Evolutionary conservation across 2,888 invertebrate genomes (phyloP), one percentile per base, ranked within the genome.

Genomic region (Philopedon plagiatum): DNA sequence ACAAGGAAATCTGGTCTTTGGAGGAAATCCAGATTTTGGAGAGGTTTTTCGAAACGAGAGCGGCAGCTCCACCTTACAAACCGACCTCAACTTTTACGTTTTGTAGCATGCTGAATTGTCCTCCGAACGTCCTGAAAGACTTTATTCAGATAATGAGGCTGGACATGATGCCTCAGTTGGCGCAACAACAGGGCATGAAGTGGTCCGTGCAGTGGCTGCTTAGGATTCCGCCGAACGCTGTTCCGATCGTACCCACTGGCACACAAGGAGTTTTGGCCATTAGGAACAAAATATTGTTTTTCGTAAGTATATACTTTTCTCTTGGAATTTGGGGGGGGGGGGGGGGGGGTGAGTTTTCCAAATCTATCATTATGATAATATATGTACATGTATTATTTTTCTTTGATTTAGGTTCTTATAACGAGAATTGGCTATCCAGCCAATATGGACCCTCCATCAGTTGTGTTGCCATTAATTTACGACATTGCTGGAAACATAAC

Each of bases 201-300:
- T 98, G 98, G 98, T 90, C 92, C 51, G 92, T 97, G 68, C 95
- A 96, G 85, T 94, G 96, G 92, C 95, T 97, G 86, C 89, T 98
- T 83, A 91, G 97, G 67, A 94, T 97, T 79, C 97, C 98, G 70
- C 97, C 97, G 76, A 93, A 95, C 39, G 93, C 93, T 32, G 89
- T 91, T 26, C 94, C 93, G 62, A 94, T 97, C 79, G 93, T 96
- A 77, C 96, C 97, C n/a, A 92, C 93, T 63, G 97, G 97, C 7
- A 94, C 93, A 86, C 92, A 95, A 21, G 96, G 95, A 57, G 93
- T 97, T 78, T 88, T 96, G 71, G 92, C 94, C 76, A 93, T 93
- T 78, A 92, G 93, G 75, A 91, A 92, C 81, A 97, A 96, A 87
- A 94, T 98, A 81, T 89, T 98, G 4, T 95, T 98, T 86, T 97